Evolutionary conservation across 2,888 invertebrate species (phyloP), one percentile per base, ranked within the genome.

Genomic region (Lithosia quadra): DNA sequence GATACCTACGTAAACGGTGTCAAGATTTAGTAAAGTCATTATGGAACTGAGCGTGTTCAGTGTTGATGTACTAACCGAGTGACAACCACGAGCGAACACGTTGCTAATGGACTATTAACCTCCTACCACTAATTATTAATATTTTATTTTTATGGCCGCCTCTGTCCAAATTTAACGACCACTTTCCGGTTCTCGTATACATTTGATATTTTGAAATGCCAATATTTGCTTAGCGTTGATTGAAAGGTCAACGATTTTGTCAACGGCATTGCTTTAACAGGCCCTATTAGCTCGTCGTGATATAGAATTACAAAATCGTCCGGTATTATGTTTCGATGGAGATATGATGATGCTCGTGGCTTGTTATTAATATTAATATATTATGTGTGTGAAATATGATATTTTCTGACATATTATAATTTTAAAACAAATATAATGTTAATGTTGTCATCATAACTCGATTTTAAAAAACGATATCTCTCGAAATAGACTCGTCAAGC

Each of bases 71-170:
- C 63, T 69, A 67, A 75, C 60, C 72, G 71, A 79, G 77, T 73
- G 81, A 81, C 72, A 68, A 74, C 72, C 75, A 70, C 72, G 71
- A 55, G 39, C 82, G 86, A 88, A 88, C 88, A 85, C 85, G 84
- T 76, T 85, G 74, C 88, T 90, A 92, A 92, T 91, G 89, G 91
- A 88, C 90, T 89, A 88, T 92, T 90, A 91, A 91, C 89, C 89
- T 89, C 83, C 87, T 86, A 85, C 86, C 78, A 85, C 87, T 91
- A 89, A 92, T 92, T 92, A 91, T 92, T 92, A 90, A 93, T 93
- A 92, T 92, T 93, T 92, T 91, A 91, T 92, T 90, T 93, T 93
- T 92, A 92, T 88, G 79, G 81, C 79, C 77, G 79, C 85, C 87
- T 87, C 89, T 87, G 87, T 88, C 90, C 86, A 85, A 86, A 85